phyloP scores from a whole-genome alignment of 1,140 invertebrate genomes.

The Babylonia areolata region DNA sequence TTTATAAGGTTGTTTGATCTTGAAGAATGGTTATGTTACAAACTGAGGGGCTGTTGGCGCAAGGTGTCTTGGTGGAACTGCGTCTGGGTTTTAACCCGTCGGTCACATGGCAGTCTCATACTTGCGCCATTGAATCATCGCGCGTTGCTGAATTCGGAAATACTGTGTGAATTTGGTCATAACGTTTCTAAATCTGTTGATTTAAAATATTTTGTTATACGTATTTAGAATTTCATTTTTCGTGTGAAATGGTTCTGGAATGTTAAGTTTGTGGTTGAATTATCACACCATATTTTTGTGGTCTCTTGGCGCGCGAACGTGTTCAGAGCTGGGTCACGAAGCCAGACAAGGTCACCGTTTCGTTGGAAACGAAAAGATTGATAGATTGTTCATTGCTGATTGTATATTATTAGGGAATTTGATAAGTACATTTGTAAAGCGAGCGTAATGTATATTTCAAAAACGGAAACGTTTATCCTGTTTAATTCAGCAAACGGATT shows the following conservation, averaged over 20 bases:
- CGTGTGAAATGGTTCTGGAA: neutral
- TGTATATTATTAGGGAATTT: neutral
- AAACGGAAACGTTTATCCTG: too few relatives aligned
- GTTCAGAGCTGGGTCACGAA: neutral
- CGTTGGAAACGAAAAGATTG: neutral
- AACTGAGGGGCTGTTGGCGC: neutral
- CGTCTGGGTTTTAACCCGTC: neutral
- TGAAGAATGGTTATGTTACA: neutral
- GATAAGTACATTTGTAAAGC: too few relatives aligned
- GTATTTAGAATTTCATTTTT: neutral
- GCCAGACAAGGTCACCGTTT: neutral
- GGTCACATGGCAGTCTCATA: neutral
- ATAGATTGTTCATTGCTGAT: neutral
- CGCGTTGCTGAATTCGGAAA: neutral
- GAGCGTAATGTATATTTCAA: too few relatives aligned
- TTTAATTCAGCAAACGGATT: neutral
- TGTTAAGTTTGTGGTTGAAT: neutral
- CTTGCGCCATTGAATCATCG: neutral
- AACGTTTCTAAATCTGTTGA: neutral
- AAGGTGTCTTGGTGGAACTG: neutral
- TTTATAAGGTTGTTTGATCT: neutral
- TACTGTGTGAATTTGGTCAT: neutral
- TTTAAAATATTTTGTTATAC: neutral
- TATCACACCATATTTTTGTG: neutral
- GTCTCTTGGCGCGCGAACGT: neutral